Base-by-base conservation (phyloP, 35 echinoderm and acorn worm species). In the Heliocidaris erythrogramma region DNA sequence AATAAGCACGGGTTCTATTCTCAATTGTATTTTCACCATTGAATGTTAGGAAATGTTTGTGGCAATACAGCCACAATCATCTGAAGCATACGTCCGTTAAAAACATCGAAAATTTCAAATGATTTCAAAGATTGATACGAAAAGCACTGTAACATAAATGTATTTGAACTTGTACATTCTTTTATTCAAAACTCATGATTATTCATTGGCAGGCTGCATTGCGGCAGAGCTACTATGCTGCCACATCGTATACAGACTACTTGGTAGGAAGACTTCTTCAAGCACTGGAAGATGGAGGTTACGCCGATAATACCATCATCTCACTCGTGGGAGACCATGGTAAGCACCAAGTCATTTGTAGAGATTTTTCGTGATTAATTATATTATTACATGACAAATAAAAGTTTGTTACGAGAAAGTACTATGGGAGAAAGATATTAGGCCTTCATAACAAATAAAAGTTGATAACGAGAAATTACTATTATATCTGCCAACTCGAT, bases 291-390 rank as follows among this genome's bases (percentile, higher is more conserved):
- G 31, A 95, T 30, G 50, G 86, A 56, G 96, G 98, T 0, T 97
- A 96, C 88, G 94, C 95, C 30, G 85, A 96, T 88, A 94, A 96
- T 71, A 99, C 96, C 5, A 95, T 99, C 10, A 97, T 99, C 50
- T 92, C 92, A 11, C 94, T 99, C 32, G 91, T 95, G 69, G 96
- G 95, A 59, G 96, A 99, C 86, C 98, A 99, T 91, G 98, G 98
- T 97, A 85, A 96, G 49, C 27, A 61, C 56, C 21, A 56, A 42
- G 6, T 71, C 11, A 90, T 47, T 7, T 30, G 31, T 48, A 42
- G 47, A 42, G 35, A 42, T 42, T 95, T 84, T 4, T 84, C 14
- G 1, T n/a, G 65, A 84, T 84, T 14, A 4, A 84, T 14, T 84
- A 84, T 84, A 84, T 14, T 18, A 84, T 84, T 18, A n/a, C 65